Evolutionary conservation across 2,888 invertebrate species (phyloP), one percentile per base, ranked within the genome.

Genomic region (Caprella mutica): DNA sequence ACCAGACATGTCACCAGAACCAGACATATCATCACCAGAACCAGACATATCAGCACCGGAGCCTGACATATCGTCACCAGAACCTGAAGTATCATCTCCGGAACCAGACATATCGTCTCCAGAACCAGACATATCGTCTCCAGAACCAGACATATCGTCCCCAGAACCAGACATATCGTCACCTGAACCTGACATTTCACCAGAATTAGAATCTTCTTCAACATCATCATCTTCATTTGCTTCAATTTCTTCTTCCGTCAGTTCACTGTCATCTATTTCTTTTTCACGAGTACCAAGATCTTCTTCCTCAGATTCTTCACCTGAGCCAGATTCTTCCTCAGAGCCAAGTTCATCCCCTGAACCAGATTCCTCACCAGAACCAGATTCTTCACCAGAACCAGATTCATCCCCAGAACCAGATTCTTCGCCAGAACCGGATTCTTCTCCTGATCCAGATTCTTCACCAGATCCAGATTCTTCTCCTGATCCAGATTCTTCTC

Each of bases 331-430:
- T 24, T 54, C 60, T 23, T 58, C 65, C 19, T 56, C 61, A 17
- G 65, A 58, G 8, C 50, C 55, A 8, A 23, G 21, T 52, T 38
- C 55, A 24, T 12, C 26, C 14, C 29, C 46, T 3, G 21, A 21
- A n/a, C 19, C 51, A 8, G 12, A 70, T 71, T 39, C 76, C 14
- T 62, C 62, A 2, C 67, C 69, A 5, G 70, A 69, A 35, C 70
- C 69, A 29, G 77, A 75, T 67, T 78, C 80, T 58, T 50, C 30
- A 19, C 17, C 4, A 21, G 21, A 14, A 6, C 52, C 59, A 3
- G 35, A 35, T 26, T 23, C 35, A 3, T 33, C 33, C 14, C 17
- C 38, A 38, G 38, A 17, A 38, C n/a, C 38, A 38, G n/a, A 17
- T 17, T 44, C 56, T 14, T 39, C 19, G 12, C 66, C 59, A 33